Conservation (phyloP, 2,113 vertebrate species). For the Podarcis muralis region DNA sequence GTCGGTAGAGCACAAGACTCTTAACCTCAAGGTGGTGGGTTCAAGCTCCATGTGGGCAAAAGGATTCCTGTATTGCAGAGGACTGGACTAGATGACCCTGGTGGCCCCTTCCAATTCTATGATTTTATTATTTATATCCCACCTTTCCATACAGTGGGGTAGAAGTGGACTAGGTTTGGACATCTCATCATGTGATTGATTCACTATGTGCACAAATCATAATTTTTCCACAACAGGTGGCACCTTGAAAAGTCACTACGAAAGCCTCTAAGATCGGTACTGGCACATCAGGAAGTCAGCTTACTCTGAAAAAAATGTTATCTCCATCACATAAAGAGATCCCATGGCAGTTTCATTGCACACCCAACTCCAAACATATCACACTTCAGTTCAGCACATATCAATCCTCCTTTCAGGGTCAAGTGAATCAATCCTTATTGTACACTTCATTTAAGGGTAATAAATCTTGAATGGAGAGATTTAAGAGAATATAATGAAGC, state of each 20-base stretch:
- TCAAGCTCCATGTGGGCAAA: no score
- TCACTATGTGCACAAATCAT: no score
- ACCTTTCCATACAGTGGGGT: no score
- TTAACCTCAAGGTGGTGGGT: no score
- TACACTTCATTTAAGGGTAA: neutral
- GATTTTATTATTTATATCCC: no score
- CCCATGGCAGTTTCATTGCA: neutral
- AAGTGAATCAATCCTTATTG: neutral
- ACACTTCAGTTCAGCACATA: neutral
- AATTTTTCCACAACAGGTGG: neutral
- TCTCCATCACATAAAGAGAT: neutral
- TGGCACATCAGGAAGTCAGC: neutral
- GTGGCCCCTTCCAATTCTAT: no score
- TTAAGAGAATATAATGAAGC: neutral
- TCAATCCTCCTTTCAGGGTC: neutral
- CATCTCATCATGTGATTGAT: no score
- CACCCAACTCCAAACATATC: neutral
- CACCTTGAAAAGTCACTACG: neutral
- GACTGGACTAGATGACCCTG: neutral
- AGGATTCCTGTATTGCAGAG: neutral
- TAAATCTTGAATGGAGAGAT: neutral
- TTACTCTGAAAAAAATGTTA: neutral
- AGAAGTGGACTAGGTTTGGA: no score
- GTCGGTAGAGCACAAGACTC: no score
- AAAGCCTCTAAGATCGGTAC: neutral